Conservation (phyloP, 1,140 invertebrate species). For the Drosophila bifasciata region DNA sequence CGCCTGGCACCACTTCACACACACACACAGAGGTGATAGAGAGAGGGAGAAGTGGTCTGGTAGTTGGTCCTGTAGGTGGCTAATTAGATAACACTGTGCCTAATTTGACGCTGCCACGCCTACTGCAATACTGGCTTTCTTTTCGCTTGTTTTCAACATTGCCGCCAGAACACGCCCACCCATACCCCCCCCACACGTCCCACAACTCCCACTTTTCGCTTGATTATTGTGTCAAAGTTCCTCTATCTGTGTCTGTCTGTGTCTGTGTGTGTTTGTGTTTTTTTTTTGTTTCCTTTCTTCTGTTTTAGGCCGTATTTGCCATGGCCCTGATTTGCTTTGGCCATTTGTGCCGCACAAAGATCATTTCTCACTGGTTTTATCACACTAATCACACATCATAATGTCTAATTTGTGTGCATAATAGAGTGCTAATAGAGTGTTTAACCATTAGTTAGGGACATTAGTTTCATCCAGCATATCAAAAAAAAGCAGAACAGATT, state of each 20-base stretch:
- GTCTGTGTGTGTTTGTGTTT: conserved; percentile 8
- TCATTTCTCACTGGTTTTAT: conserved; percentile 35
- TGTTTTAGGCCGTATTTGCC: conserved; percentile 55
- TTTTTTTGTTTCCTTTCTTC: conserved; percentile 35
- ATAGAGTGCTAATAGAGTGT: conserved; percentile 6
- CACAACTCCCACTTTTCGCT: conserved; percentile 35
- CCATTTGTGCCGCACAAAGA: conserved; percentile 37
- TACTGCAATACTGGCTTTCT: conserved; percentile 19
- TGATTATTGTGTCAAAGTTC: conserved; percentile 63
- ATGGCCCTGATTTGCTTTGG: conserved; percentile 62
- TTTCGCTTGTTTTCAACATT: conserved; percentile 19
- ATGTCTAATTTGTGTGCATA: neutral
- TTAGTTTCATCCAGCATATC: too few species aligned
- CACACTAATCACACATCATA: conserved; percentile 33
- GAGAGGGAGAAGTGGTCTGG: conserved; percentile 3
- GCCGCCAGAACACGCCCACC: neutral
- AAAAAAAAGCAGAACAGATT: too few species aligned
- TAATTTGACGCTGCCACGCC: conserved; percentile 73
- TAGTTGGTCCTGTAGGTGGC: conserved; percentile 51
- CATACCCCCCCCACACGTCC: too few species aligned
- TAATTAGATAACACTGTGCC: conserved; percentile 76
- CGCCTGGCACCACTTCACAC: conserved; percentile 79
- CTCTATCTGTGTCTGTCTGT: neutral
- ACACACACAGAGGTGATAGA: conserved; percentile 6
- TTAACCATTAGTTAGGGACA: neutral